Evolutionary conservation across 2,888 invertebrate genomes (phyloP).

Genomic region (Oxycera nigricornis): DNA sequence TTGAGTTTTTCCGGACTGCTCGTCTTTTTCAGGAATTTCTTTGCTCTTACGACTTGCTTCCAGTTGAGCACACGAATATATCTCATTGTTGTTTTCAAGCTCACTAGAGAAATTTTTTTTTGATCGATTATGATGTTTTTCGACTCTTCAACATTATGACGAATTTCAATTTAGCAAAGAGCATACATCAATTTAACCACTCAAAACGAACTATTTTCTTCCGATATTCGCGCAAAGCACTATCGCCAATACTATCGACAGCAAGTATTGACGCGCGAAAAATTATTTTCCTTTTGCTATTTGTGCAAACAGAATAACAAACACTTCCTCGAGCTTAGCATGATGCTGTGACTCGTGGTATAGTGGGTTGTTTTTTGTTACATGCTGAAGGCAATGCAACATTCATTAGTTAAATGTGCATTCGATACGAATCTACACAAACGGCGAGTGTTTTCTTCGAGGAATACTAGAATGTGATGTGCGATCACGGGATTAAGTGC

Average conservation of each 20-base stretch:
- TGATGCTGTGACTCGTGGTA: no score
- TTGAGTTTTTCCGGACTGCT: slow-evolving; percentile 41
- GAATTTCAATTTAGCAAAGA: background rate
- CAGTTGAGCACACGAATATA: slow-evolving; percentile 62
- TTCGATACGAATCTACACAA: background rate
- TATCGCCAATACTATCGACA: background rate
- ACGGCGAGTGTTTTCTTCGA: background rate
- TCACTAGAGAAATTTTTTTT: slow-evolving; percentile 53
- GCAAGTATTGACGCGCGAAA: background rate
- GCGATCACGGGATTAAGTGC: background rate
- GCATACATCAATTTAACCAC: background rate
- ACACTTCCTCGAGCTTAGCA: background rate
- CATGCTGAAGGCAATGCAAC: background rate
- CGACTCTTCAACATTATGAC: background rate
- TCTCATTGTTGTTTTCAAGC: slow-evolving; percentile 63
- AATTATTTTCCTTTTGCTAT: background rate
- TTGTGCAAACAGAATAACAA: background rate
- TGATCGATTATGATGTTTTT: slow-evolving; percentile 1
- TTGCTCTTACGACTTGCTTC: slow-evolving; percentile 57
- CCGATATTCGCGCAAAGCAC: background rate
- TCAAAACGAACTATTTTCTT: background rate
- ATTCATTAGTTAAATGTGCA: background rate
- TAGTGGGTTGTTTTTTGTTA: no score
- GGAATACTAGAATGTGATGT: no score
- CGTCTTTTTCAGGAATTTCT: slow-evolving; percentile 46